phyloP scores from a whole-genome alignment of 2,113 vertebrate genomes.

The Oreochromis niloticus region DNA sequence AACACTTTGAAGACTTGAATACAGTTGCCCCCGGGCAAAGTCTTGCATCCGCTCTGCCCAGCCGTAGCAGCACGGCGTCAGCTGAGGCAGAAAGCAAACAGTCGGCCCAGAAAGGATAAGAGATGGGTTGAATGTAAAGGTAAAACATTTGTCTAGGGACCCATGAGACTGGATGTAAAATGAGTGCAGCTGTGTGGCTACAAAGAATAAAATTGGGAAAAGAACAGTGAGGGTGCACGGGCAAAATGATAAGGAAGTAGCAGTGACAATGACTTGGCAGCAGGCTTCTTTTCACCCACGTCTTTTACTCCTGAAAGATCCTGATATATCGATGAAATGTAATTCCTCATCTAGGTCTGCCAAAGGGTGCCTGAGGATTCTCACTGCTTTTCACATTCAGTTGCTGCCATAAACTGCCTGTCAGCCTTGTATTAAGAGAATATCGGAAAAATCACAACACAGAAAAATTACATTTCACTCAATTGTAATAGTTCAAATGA shows the following conservation, averaged over 20 bases:
- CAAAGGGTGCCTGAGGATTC: background rate
- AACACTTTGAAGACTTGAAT: slow-evolving; percentile 43
- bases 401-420: background rate
- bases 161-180: slow-evolving; percentile 9
- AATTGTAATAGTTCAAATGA: background rate
- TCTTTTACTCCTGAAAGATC: background rate
- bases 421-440: background rate
- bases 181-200: background rate
- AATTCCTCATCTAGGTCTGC: background rate
- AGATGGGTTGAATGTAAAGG: background rate
- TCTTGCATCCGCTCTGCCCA: background rate
- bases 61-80: background rate
- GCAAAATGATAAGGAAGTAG: background rate
- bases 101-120: slow-evolving; percentile 7
- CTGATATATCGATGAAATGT: background rate
- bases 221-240: background rate
- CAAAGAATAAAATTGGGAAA: background rate
- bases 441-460: background rate
- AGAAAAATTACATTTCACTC: background rate
- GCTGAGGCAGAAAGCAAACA: slow-evolving; percentile 33
- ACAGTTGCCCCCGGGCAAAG: background rate
- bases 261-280: background rate
- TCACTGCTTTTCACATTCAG: background rate
- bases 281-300: background rate
- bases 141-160: slow-evolving; percentile 33